Percentiles rank a stretch among this genome's conserved stretches.
These are phyloP conservation scores for Centroberyx gerrardi DNA, from an alignment of 2,797 vertebrate species.

Conservation along the genomic window DNA sequence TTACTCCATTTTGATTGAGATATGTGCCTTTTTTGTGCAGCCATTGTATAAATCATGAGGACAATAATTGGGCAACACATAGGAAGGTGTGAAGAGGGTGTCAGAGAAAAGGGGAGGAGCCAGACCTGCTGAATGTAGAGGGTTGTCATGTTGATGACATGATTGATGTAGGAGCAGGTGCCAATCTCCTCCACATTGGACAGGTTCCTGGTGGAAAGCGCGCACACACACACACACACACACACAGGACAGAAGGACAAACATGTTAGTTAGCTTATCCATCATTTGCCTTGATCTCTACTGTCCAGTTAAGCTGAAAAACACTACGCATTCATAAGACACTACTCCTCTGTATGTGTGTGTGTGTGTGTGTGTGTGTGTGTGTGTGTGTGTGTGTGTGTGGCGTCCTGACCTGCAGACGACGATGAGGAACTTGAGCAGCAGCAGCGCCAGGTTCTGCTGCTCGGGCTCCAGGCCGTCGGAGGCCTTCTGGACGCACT, in stretches of 20 bases:
- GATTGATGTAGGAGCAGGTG: slow-evolving; percentile 97
- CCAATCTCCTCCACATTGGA: slow-evolving; percentile 99
- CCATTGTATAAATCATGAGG: too few species aligned
- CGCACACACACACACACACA: slow-evolving; percentile 31
- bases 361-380: neutral
- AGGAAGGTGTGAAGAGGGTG: neutral
- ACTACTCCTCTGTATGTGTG: neutral
- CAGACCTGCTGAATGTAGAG: slow-evolving; percentile 97
- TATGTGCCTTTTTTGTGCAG: neutral
- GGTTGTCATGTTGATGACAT: slow-evolving; percentile 98
- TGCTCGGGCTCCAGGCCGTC: slow-evolving; percentile 96
- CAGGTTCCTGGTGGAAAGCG: slow-evolving; percentile 88
- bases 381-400: neutral
- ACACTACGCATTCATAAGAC: too few species aligned
- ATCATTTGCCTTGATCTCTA: neutral
- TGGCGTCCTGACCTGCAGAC: slow-evolving; percentile 91
- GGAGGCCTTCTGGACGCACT: slow-evolving; percentile 96
- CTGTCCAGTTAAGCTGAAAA: neutral
- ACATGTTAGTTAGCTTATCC: slow-evolving; percentile 5
- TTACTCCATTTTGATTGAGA: too few species aligned
- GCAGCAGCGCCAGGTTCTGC: slow-evolving; percentile 91
- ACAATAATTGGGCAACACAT: neutral
- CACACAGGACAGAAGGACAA: slow-evolving; percentile 7
- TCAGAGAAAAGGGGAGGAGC: neutral
- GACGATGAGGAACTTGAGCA: slow-evolving; percentile 97